These are phyloP conservation scores for Tachycineta bicolor DNA, from an alignment of 2,113 vertebrate species.

Conservation along the genomic window DNA sequence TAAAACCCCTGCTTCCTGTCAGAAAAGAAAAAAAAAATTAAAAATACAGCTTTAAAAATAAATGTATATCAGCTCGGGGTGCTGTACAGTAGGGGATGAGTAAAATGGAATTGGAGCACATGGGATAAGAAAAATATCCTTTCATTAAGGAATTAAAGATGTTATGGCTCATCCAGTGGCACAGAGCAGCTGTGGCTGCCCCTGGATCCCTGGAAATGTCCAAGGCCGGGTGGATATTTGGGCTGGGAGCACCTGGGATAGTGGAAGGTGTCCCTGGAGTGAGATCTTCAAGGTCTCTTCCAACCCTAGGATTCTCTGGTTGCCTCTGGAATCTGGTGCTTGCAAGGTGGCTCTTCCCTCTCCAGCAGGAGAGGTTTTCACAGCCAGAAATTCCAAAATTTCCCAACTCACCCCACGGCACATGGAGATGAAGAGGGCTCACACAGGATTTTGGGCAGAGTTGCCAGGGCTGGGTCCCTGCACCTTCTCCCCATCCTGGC, in stretches of 20 bases:
- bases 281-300: not conserved
- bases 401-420: not conserved
- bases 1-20: not conserved
- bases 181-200: not conserved
- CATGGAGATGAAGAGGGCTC: not conserved
- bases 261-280: not conserved
- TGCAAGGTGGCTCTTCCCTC: not conserved
- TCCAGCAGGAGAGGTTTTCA: not conserved
- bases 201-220: not conserved
- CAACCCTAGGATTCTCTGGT: not conserved
- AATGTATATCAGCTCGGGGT: not conserved
- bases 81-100: rapidly evolving
- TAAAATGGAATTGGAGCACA: rapidly evolving
- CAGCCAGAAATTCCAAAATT: not conserved
- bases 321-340: not conserved
- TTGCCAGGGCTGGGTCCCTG: not conserved
- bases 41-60: not conserved
- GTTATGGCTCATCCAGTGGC: not conserved
- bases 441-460: not conserved
- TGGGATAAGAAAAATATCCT: not conserved
- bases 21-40: not conserved
- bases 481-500: not conserved
- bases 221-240: not conserved
- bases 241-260: not conserved
- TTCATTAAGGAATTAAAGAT: not conserved